Conservation (phyloP, 2,888 invertebrate genomes). For the Diplazon laetatorius region DNA sequence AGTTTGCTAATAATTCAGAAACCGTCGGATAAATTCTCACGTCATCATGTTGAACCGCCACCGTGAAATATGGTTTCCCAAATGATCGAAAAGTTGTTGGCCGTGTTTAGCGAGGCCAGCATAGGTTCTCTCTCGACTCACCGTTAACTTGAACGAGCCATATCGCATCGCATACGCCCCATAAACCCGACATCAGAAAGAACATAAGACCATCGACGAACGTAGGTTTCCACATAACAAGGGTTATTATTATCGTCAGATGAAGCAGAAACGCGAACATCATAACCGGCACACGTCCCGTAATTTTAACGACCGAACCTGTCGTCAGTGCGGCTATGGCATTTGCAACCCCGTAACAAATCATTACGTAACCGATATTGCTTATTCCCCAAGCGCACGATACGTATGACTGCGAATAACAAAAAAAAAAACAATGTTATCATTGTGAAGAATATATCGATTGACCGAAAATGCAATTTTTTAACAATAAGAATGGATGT, state of each 20-base stretch:
- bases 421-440: no score
- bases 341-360: conserved; percentile 95
- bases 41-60: no score
- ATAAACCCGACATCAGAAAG: conserved; percentile 91
- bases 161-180: conserved; percentile 95
- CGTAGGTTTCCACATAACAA: conserved; percentile 89
- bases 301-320: conserved; percentile 90
- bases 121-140: conserved; percentile 81
- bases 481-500: no score
- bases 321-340: conserved; percentile 93
- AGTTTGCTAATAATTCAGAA: neutral
- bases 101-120: no score
- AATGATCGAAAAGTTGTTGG: conserved; percentile 30
- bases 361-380: conserved; percentile 97
- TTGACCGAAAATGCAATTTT: no score
- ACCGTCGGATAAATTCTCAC: no score
- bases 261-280: conserved; percentile 89
- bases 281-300: conserved; percentile 92
- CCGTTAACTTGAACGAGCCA: conserved; percentile 97
- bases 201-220: conserved; percentile 88
- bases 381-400: conserved; percentile 94
- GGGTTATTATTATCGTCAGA: conserved; percentile 86
- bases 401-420: conserved; percentile 88
- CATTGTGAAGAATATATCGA: neutral
- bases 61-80: neutral